A percentile compares a stretch with the other conserved stretches of the same genome.
Evolutionary conservation across 2,888 invertebrate species (phyloP).

Genomic region (Thereva unica): DNA sequence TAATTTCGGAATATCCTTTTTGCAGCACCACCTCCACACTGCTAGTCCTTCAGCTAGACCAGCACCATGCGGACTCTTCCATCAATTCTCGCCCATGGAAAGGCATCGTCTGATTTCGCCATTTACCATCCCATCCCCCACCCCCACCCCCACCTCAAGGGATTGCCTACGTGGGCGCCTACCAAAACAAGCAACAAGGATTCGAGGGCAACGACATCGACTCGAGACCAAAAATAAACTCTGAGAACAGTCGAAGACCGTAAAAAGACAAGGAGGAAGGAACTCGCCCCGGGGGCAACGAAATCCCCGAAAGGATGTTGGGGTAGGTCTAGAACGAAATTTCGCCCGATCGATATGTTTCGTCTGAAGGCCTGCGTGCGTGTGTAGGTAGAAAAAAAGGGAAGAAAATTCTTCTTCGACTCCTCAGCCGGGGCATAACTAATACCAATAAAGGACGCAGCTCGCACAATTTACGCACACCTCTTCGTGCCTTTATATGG

Average conservation of each 20-base stretch:
- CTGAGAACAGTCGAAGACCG: conserved; percentile 26
- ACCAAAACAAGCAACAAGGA: conserved; percentile 1
- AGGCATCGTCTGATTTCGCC: not conserved
- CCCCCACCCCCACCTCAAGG: not conserved
- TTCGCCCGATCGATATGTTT: conserved; percentile 42
- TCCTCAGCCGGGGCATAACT: too few species aligned
- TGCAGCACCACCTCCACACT: too few species aligned
- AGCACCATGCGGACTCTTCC: too few species aligned
- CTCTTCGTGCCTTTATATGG: too few species aligned
- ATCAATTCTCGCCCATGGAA: too few species aligned
- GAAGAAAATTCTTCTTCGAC: conserved; percentile 3
- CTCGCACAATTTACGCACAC: too few species aligned
- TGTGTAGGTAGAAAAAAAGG: conserved; percentile 18
- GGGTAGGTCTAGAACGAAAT: conserved; percentile 41
- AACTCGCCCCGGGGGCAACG: conserved; percentile 14
- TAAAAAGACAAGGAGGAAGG: conserved; percentile 23
- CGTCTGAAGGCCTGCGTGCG: conserved; percentile 39
- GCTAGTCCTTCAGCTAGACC: too few species aligned
- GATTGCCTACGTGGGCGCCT: conserved; percentile 19
- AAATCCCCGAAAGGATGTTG: conserved; percentile 38
- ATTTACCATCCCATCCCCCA: conserved; percentile 9
- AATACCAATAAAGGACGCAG: too few species aligned
- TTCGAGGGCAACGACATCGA: conserved; percentile 9
- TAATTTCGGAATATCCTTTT: too few species aligned
- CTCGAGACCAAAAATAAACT: conserved; percentile 29